Base-by-base conservation (phyloP, 2,113 vertebrate species). In the Hymenochirus boettgeri region DNA sequence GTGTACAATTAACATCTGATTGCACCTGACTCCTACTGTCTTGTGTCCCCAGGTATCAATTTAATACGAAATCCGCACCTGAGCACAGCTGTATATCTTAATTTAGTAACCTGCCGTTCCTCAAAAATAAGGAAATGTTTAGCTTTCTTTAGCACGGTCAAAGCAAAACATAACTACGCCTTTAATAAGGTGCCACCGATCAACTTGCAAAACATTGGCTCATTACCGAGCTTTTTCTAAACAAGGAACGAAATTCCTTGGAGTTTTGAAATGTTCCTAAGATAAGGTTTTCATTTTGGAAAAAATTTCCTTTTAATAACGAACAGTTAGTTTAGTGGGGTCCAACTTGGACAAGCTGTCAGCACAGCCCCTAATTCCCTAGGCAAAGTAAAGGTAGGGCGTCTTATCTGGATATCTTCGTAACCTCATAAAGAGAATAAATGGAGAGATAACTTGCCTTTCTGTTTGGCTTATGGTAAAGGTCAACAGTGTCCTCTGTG, bases 1-100 rank as follows among this genome's bases (percentile, higher is more conserved):
- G 61, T 63, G 67, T 57, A 55, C 61, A 62, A 62, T 62, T 64
- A 62, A 27, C 27, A 56, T 23, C 18, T 62, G 67, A 62, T 48
- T 64, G 42, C 46, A 57, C 51, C 61, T 55, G 50, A 63, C 53
- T 64, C 52, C 53, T 48, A 64, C 53, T 22, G 18, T 37, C 60
- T 45, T 24, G 15, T 3, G 50, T 70, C 59, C 60, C 69, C 15
- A 52, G 69, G 53, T 62, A 63, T 37, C 45, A 47, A 65, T 63
- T 65, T 65, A 64, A 61, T 21, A 39, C 42, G 63, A 48, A 29
- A 71, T 46, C 65, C 60, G 55, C 57, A 67, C 63, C 61, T 65
- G 61, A 64, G 50, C 29, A 54, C 53, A 54, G 48, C 62, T 56
- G 48, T 29, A 52, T 51, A 35, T 48, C 65, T 60, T 69, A 35